phyloP scores from a whole-genome alignment of 30 jellyfish, hydroid and myxozoan genomes.

The Turritopsis rubra region DNA sequence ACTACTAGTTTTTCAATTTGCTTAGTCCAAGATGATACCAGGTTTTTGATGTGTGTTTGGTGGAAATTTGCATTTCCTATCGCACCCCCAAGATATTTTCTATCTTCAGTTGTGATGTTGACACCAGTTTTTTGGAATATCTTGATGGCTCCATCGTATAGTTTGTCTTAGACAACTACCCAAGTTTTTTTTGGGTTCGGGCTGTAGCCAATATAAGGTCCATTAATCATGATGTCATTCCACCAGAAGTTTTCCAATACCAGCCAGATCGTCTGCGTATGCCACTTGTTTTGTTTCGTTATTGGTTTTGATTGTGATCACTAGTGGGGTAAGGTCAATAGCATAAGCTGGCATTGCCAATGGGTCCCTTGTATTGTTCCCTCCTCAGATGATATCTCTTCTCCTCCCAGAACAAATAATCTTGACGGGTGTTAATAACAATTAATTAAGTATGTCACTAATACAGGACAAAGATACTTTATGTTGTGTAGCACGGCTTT shows the following conservation, averaged over 20 bases:
- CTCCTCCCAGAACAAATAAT: constrained; percentile 21
- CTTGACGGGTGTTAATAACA: constrained; percentile 26
- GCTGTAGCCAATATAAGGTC: neutral
- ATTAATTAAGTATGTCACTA: neutral
- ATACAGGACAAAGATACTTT: neutral
- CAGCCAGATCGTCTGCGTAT: constrained; percentile 28
- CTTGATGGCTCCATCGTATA: too few species aligned
- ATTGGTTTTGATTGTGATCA: neutral
- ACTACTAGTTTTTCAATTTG: neutral
- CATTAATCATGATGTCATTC: neutral
- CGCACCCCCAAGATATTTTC: neutral
- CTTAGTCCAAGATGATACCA: neutral
- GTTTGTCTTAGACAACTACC: neutral
- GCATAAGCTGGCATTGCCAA: constrained; percentile 38
- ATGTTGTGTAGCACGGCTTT: neutral
- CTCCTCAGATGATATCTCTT: constrained; percentile 25
- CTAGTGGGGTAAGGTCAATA: neutral
- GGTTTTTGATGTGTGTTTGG: neutral
- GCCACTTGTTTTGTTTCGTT: neutral
- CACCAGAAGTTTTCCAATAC: constrained; percentile 23
- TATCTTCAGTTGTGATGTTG: constrained; percentile 14
- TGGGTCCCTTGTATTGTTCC: constrained; percentile 43
- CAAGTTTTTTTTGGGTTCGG: neutral
- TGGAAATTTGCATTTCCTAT: neutral
- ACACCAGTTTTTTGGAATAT: too few species aligned